phyloP scores from a whole-genome alignment of 2,797 vertebrate genomes.

The Morus bassanus region DNA sequence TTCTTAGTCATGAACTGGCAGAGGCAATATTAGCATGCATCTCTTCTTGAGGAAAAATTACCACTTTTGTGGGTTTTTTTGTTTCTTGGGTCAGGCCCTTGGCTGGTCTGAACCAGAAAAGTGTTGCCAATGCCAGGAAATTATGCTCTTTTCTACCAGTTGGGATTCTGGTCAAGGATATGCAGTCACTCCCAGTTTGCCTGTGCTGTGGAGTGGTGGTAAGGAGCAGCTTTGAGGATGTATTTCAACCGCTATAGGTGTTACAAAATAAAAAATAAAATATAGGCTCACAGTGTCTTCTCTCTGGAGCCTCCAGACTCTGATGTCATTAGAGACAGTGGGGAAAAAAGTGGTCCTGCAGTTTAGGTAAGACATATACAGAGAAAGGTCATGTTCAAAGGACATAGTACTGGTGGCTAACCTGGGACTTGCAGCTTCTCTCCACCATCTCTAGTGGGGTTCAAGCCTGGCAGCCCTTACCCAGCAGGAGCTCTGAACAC shows the following conservation, averaged over 20 bases:
- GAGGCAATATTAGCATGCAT: not conserved
- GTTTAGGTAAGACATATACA: not conserved
- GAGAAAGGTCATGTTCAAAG: not conserved
- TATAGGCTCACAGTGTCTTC: not conserved
- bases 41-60: not conserved
- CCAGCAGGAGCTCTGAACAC: not conserved
- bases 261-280: not conserved
- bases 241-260: not conserved
- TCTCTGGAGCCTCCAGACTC: not conserved
- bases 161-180: not conserved
- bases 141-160: not conserved
- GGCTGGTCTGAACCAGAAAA: not conserved
- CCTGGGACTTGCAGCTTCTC: not conserved
- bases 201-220: not conserved
- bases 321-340: fast-evolving
- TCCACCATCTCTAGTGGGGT: not conserved
- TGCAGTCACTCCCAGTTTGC: not conserved
- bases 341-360: not conserved
- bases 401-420: not conserved
- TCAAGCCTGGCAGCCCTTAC: not conserved
- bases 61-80: not conserved
- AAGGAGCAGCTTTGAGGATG: not conserved
- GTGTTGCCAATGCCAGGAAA: not conserved
- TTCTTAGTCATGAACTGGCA: not conserved
- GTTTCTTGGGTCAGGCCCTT: not conserved